Percentiles rank a stretch among this genome's conserved stretches.
Conservation (phyloP, 2,797 vertebrate genomes). For the Sus cebifrons region DNA sequence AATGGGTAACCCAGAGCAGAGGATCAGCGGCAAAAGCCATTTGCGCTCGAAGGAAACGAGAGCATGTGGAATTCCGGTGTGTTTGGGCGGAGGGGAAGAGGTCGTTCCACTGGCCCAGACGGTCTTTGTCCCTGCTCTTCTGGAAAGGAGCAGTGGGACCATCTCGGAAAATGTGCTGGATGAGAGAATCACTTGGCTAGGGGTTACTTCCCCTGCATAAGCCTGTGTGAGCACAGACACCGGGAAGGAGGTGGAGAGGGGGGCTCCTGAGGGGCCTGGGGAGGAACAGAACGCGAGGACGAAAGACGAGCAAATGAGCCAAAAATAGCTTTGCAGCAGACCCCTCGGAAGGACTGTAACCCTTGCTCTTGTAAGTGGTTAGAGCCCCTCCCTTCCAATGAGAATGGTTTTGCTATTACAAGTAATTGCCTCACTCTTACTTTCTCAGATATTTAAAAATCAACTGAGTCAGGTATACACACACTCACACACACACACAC, state of each 20-base stretch:
- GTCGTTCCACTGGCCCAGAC: slow-evolving; percentile 74
- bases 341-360: slow-evolving; percentile 68
- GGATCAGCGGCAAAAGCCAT: slow-evolving; percentile 81
- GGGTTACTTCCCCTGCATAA: slow-evolving; percentile 83
- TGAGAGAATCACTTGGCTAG: slow-evolving; percentile 83
- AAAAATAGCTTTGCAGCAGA: slow-evolving; percentile 81
- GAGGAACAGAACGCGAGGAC: slow-evolving; percentile 69
- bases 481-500: background rate
- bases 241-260: slow-evolving; percentile 69
- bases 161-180: slow-evolving; percentile 80
- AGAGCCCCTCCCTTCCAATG: slow-evolving; percentile 62
- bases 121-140: slow-evolving; percentile 79
- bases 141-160: slow-evolving; percentile 79
- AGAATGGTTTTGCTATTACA: slow-evolving; percentile 76
- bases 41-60: slow-evolving; percentile 77
- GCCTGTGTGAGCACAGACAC: slow-evolving; percentile 76
- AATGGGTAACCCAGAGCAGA: slow-evolving; percentile 84
- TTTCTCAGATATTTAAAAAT: slow-evolving; percentile 68
- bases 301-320: slow-evolving; percentile 77
- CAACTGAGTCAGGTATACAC: slow-evolving; percentile 40
- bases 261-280: slow-evolving; percentile 75
- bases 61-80: slow-evolving; percentile 80
- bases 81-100: slow-evolving; percentile 78
- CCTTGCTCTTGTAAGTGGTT: slow-evolving; percentile 60
- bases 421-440: slow-evolving; percentile 58